Base-by-base conservation (phyloP, 2,113 vertebrate species). In the Micronycteris hirsuta region DNA sequence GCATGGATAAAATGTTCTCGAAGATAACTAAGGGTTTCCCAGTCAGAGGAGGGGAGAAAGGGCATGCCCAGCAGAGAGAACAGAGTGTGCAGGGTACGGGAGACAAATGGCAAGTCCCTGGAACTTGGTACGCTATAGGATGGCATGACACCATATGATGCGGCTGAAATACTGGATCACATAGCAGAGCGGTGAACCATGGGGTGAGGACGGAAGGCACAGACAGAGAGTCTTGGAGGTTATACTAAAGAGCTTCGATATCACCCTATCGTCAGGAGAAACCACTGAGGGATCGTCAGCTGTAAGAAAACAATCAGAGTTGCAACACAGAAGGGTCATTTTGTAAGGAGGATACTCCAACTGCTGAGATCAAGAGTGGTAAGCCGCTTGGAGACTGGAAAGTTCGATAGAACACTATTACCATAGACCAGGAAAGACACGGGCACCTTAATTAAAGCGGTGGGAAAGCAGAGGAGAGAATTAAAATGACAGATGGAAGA, bases 1-100 rank as follows among this genome's bases (percentile, higher is more conserved):
- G 5, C 33, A 83, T 91, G 84, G 52, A 89, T 76, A 92, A 89
- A 65, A 97, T 61, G 68, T 86, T 92, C 74, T 87, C 68, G 89
- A 94, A 92, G 47, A 82, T 82, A 93, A 82, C 28, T 45, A 77
- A 22, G 58, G 68, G 41, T 73, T 54, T 83, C 16, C 43, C 33
- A 26, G 17, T 84, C 38, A 92, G 36, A 91, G 11, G n/a, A 28
- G 31, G 38, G 36, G 5, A 58, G 16, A 47, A 63, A 52, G 43
- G 71, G 16, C 47, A 91, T 33, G 49, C 33, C 22, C 65, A 20
- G 14, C 28, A 90, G 22, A 89, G 45, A 67, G 52, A 87, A 73
- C 1, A 8, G 33, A 12, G 43, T 63, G 33, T 47, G 38, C 47
- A 31, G 74, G 47, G 15, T 20, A 87, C 4, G 31, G 33, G 14